Base-by-base conservation (phyloP, 2,888 invertebrate genomes). In the Leptopterna dolabrata region DNA sequence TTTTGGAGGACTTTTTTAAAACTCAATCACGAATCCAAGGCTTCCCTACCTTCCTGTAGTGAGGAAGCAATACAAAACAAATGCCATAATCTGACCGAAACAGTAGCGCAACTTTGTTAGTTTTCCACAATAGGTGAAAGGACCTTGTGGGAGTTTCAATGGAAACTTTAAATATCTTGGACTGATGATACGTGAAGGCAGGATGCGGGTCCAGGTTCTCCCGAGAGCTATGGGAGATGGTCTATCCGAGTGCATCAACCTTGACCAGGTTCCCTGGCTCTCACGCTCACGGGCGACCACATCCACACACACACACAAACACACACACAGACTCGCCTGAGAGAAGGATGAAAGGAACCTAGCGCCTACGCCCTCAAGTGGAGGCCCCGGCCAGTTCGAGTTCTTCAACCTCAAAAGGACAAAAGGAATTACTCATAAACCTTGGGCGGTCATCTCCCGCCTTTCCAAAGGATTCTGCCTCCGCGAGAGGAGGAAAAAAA, bases 231-330 rank as follows among this genome's bases (percentile, higher is more conserved):
- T 70, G 70, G 82, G 19, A 83, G 82, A 83, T 30, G 70, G 30
- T 36, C 36, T 63, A 83, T 70, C 70, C 82, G 82, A 83, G 82
- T 83, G 82, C 82, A 83, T 83, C 82, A 83, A 83, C 82, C 82
- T 83, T 83, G 82, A 83, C 82, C 82, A 83, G 82, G 82, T 83
- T 83, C 82, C 70, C 63, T 63, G 16, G 82, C 82, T 83, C 82
- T 83, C 82, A 83, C 82, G 82, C 82, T 83, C 82, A 63, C 51
- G 19, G 43, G 13, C 29, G 47, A 3, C 51, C 45, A 11, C n/a
- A 30, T 30, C 14, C n/a, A 73, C 78, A 78, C 43, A 29, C 29
- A 14, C 29, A 9, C 55, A 27, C 16, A n/a, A n/a, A 36, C 36
- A 36, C 36, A 36, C 7, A 2, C 7, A 36, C 36, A 36, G 36